A percentile compares a stretch with the other conserved stretches of the same genome.
These are phyloP conservation scores for Platorchestia sp. DNA, from an alignment of 1,140 invertebrate species.

Conservation along the genomic window DNA sequence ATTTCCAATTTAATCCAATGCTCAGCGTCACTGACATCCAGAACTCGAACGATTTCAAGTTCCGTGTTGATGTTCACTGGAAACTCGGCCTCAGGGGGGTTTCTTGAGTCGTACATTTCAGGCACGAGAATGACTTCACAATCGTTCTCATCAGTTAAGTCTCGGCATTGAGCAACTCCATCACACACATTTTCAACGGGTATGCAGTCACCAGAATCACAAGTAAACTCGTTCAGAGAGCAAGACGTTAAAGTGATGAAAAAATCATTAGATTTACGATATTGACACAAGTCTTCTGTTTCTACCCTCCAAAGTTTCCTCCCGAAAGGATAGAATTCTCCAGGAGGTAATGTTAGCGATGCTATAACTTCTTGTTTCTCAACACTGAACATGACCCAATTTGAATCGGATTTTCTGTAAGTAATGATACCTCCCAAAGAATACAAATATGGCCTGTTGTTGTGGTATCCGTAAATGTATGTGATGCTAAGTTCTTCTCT, in stretches of 20 bases:
- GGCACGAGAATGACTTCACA: neutral
- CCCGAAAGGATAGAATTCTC: neutral
- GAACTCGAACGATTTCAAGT: neutral
- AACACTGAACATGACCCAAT: neutral
- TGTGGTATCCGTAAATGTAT: neutral
- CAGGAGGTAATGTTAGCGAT: neutral
- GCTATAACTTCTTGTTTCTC: neutral
- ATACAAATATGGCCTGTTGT: neutral
- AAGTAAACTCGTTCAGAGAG: neutral
- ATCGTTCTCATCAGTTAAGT: neutral
- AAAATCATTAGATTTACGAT: neutral
- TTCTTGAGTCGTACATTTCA: neutral
- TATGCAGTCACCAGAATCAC: slow-evolving; percentile 25
- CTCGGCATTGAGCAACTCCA: neutral
- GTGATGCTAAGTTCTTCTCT: neutral
- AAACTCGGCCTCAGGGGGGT: neutral
- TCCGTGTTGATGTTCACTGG: neutral
- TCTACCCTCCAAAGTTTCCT: slow-evolving; percentile 27
- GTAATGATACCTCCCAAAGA: neutral
- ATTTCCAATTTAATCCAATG: neutral
- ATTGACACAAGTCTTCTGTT: neutral
- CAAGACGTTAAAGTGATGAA: neutral
- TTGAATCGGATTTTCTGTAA: neutral
- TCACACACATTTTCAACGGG: neutral
- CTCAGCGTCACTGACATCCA: neutral